Evolutionary conservation across 2,888 invertebrate genomes (phyloP), one percentile per base, ranked within the genome.

Genomic region (Dicycla oo): DNA sequence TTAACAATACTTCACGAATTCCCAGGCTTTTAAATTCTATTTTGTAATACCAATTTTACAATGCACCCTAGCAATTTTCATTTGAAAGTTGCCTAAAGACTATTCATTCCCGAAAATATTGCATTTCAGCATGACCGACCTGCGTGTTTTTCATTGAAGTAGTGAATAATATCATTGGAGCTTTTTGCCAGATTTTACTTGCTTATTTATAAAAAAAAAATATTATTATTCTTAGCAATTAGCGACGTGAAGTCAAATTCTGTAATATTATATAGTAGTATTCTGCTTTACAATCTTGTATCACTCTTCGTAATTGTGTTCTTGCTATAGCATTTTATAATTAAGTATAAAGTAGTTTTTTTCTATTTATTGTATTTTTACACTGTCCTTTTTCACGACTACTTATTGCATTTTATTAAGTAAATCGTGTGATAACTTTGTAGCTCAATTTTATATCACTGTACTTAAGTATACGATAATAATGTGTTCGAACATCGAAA

Each of bases 371-470:
- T 91, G 87, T 77, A 78, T 69, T 34, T 69, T 51, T 88, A 80
- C 79, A 86, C 85, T 90, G 84, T 90, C 86, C 81, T 80, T 87
- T 88, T 87, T 91, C 91, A 91, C 91, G 90, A 88, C 88, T 92
- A 91, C 92, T 93, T 92, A 91, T 85, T 91, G 83, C 71, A 83
- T 88, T 88, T 89, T 87, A 87, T 89, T 91, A 91, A 90, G 91
- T 92, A 89, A 90, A 89, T 92, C 90, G 92, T 92, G 92, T 92
- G 90, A 90, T 91, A 88, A 89, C 80, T 88, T 90, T 88, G 86
- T 93, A 94, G 95, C 95, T 95, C 94, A 95, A 95, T 94, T 93
- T 93, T 89, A 86, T 88, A 81, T 88, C n/a, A n/a, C 84, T 88
- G 91, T 93, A 92, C 91, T 93, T 92, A 91, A 88, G 89, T 91